A percentile compares a stretch with the other conserved stretches of the same genome.
These are phyloP conservation scores for Laothoe populi DNA, from an alignment of 2,888 invertebrate species.

Conservation along the genomic window DNA sequence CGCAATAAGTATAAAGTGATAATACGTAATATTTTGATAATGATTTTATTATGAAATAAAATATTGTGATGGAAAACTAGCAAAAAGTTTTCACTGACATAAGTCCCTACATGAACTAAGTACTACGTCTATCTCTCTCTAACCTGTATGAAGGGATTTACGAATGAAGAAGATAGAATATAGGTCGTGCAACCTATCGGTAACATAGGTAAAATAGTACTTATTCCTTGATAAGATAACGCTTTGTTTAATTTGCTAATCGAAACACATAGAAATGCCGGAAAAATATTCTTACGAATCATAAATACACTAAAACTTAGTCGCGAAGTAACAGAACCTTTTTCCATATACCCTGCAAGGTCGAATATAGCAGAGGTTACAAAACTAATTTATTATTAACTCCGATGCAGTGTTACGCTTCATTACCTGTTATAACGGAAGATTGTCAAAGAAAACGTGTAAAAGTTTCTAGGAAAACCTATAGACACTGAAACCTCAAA, in stretches of 20 bases:
- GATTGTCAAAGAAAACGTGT: slow-evolving; percentile 61
- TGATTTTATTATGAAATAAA: not conserved
- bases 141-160: not conserved
- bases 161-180: slow-evolving; percentile 3
- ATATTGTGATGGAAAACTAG: not conserved
- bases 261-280: not conserved
- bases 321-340: slow-evolving; percentile 1
- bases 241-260: slow-evolving; percentile 16
- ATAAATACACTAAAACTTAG: not conserved
- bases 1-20: no score
- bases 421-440: slow-evolving; percentile 65
- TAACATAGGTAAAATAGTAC: slow-evolving; percentile 13
- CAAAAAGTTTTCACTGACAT: slow-evolving; percentile 8
- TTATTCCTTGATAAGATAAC: slow-evolving; percentile 10
- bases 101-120: slow-evolving; percentile 4
- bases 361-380: slow-evolving; percentile 36
- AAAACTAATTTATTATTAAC: slow-evolving; percentile 36
- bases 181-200: slow-evolving; percentile 22
- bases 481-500: slow-evolving; percentile 33
- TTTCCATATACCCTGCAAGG: slow-evolving; percentile 36
- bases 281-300: not conserved
- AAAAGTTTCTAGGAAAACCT: slow-evolving; percentile 63
- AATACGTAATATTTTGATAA: no score
- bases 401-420: slow-evolving; percentile 66
- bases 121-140: slow-evolving; percentile 5